These are phyloP conservation scores for Pterocles gutturalis DNA, from an alignment of 2,113 vertebrate genomes.

Conservation along the genomic window DNA sequence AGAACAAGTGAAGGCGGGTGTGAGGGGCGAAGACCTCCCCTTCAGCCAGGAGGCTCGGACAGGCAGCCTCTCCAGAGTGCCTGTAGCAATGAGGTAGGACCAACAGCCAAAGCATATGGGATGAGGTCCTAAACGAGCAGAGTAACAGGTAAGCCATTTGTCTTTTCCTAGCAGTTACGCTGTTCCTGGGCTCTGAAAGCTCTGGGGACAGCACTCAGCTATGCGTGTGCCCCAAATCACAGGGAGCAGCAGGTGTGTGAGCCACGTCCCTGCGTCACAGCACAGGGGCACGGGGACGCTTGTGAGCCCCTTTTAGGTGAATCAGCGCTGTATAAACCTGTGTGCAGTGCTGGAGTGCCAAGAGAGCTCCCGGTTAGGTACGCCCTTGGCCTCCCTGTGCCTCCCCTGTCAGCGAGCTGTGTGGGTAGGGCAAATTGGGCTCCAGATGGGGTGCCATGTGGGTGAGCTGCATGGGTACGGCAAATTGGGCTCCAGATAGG, in stretches of 20 bases:
- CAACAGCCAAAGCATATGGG: rapidly evolving
- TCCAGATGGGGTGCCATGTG: not conserved
- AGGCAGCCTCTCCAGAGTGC: not conserved
- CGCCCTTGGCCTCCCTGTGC: not conserved
- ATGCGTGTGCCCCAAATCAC: no score
- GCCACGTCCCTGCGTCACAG: not conserved
- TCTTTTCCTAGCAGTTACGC: not conserved
- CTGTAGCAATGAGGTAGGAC: not conserved
- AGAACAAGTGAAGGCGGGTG: not conserved
- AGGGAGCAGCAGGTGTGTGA: not conserved
- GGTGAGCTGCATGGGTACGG: no score
- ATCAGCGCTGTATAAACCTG: not conserved
- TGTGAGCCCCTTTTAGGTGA: not conserved
- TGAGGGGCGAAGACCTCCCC: not conserved
- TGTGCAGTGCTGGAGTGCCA: not conserved
- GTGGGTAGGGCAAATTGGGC: not conserved
- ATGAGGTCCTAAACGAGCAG: not conserved
- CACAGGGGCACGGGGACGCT: no score
- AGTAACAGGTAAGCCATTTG: not conserved
- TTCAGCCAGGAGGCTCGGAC: not conserved
- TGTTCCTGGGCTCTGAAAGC: not conserved
- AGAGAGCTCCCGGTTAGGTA: rapidly evolving
- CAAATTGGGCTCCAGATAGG: rapidly evolving
- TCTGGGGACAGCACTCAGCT: not conserved
- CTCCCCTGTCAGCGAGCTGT: not conserved